Percentiles rank a stretch among this genome's conserved stretches.
Conservation (phyloP, 2,888 invertebrate species). For the Cosmia trapezina region DNA sequence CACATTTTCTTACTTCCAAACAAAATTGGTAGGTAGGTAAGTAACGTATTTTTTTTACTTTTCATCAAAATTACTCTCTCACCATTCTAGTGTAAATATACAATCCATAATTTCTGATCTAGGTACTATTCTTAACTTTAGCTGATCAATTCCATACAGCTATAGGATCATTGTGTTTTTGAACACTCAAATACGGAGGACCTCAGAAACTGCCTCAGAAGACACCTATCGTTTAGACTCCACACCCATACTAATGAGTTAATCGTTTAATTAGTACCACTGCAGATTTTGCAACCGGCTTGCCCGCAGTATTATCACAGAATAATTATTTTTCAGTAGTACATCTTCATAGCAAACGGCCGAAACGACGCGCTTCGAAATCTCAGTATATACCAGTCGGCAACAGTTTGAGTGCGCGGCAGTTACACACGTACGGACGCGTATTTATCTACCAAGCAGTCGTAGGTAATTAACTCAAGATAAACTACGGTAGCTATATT, state of each 20-base stretch:
- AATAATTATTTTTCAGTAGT: no score
- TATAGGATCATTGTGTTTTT: not conserved
- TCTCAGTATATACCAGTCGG: no score
- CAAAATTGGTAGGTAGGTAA: not conserved
- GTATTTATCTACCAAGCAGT: no score
- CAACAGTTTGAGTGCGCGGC: no score
- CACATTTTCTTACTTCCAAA: not conserved
- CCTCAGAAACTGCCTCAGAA: not conserved
- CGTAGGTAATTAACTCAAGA: no score
- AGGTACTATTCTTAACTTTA: not conserved
- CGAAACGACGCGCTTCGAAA: no score
- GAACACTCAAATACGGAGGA: not conserved
- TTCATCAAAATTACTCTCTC: not conserved
- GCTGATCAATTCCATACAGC: not conserved
- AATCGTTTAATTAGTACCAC: constrained; percentile 42
- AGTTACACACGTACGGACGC: no score
- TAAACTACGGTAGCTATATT: no score
- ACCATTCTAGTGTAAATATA: not conserved
- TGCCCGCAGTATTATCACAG: constrained; percentile 42
- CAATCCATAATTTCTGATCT: not conserved
- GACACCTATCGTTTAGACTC: not conserved
- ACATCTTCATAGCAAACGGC: no score
- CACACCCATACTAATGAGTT: constrained; percentile 29
- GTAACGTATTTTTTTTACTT: not conserved
- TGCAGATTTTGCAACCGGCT: constrained; percentile 52